phyloP scores from a whole-genome alignment of 2,113 vertebrate genomes.

The Tupaia chinensis region DNA sequence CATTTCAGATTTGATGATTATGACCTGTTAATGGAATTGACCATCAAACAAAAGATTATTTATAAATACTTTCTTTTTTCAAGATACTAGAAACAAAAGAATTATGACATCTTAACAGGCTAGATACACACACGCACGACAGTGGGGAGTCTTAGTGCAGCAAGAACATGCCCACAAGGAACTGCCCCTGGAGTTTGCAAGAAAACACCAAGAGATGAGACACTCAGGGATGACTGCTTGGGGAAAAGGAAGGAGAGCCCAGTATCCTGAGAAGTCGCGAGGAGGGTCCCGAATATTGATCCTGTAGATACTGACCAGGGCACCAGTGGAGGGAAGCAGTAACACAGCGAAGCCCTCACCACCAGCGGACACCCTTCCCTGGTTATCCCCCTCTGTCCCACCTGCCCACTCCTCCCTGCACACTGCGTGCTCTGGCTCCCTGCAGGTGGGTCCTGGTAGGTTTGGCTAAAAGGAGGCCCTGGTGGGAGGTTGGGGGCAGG shows the following conservation, averaged over 20 bases:
- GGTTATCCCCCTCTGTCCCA: neutral
- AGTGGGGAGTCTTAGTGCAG: neutral
- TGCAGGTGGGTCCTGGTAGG: neutral
- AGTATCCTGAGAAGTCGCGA: neutral
- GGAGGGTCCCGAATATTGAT: rapidly evolving
- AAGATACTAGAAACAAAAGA: constrained; percentile 20
- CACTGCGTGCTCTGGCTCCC: neutral
- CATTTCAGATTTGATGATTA: neutral
- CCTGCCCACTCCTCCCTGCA: neutral
- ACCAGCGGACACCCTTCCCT: neutral
- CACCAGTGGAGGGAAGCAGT: neutral
- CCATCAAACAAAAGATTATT: neutral
- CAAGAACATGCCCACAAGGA: neutral
- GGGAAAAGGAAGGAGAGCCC: neutral
- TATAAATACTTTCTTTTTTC: neutral
- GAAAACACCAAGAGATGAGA: neutral
- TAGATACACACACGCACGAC: neutral
- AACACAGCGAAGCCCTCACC: neutral
- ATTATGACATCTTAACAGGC: neutral
- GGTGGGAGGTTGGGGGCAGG: neutral
- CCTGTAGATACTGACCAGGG: neutral
- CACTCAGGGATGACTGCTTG: neutral
- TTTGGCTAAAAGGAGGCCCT: neutral
- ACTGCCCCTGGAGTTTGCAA: neutral
- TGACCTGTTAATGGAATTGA: neutral